Conservation (phyloP, 2,797 vertebrate genomes). For the Champsocephalus gunnari region DNA sequence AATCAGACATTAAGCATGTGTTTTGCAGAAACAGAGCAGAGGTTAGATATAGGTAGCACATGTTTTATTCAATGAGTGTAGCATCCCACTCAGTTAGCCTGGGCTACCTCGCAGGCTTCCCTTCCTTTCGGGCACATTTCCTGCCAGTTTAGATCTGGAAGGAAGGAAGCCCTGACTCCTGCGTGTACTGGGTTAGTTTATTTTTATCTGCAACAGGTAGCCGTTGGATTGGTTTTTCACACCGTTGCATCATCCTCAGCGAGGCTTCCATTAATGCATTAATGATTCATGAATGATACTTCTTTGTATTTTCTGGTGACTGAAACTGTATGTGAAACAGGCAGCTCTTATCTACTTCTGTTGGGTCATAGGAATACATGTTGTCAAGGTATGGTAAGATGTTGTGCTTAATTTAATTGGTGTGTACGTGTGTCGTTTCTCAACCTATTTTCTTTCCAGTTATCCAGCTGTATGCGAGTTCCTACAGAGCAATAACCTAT, state of each 20-base stretch:
- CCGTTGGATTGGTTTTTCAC: slow-evolving; percentile 58
- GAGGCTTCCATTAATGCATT: slow-evolving; percentile 54
- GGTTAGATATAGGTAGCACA: background rate
- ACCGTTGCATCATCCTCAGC: slow-evolving; percentile 65
- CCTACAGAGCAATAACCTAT: slow-evolving; percentile 99
- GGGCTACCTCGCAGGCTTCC: slow-evolving; percentile 10
- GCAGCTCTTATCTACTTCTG: background rate
- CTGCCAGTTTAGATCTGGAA: slow-evolving; percentile 40
- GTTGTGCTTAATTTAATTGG: slow-evolving; percentile 8
- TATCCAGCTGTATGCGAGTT: slow-evolving; percentile 99
- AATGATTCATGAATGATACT: slow-evolving; percentile 55
- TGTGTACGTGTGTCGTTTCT: slow-evolving; percentile 1
- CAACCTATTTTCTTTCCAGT: slow-evolving; percentile 76
- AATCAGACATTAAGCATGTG: background rate
- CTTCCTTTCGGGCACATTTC: slow-evolving; percentile 34
- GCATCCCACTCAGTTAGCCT: background rate
- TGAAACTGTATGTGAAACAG: slow-evolving; percentile 24
- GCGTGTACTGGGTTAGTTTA: slow-evolving; percentile 21
- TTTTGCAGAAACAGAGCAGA: too few relatives aligned
- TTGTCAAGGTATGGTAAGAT: background rate
- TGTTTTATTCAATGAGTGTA: background rate
- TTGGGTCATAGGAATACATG: background rate
- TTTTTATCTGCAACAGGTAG: slow-evolving; percentile 52
- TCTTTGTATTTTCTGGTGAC: slow-evolving; percentile 39
- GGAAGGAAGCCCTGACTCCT: slow-evolving; percentile 41